phyloP scores from a whole-genome alignment of 2,797 vertebrate species.

The Kryptolebias ocellatus region DNA sequence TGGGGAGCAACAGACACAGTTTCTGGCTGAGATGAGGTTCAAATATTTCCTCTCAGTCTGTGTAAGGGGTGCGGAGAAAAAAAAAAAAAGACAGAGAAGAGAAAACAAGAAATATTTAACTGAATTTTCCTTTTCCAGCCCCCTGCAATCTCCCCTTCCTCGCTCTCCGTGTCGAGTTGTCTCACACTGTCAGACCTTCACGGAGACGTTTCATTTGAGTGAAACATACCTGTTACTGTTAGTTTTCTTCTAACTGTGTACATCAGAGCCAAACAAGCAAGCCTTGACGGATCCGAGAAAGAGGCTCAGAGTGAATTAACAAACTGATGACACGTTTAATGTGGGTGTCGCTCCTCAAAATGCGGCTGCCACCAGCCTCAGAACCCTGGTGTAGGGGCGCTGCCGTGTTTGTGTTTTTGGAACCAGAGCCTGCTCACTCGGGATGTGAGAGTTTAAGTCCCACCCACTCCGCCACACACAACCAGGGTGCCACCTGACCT shows the following conservation, averaged over 20 bases:
- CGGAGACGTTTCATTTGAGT: constrained; percentile 52
- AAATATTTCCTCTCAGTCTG: constrained; percentile 65
- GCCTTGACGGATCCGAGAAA: constrained; percentile 8
- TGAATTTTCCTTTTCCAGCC: constrained; percentile 11
- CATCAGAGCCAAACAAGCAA: constrained; percentile 25
- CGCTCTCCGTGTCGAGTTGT: constrained; percentile 38
- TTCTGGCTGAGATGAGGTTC: constrained; percentile 58
- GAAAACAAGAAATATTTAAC: constrained; percentile 69
- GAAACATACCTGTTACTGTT: constrained; percentile 25
- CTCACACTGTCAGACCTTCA: constrained; percentile 52
- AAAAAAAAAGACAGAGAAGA: constrained; percentile 9
- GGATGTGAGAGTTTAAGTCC: too few relatives aligned
- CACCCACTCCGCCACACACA: too few relatives aligned
- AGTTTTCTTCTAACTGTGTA: constrained; percentile 14
- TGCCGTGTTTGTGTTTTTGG: too few relatives aligned
- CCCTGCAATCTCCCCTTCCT: constrained; percentile 21
- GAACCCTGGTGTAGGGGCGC: too few relatives aligned
- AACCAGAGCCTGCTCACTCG: too few relatives aligned
- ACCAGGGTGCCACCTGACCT: too few relatives aligned
- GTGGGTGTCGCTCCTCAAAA: constrained; percentile 1
- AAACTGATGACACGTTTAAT: constrained; percentile 23
- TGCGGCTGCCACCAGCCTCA: too few relatives aligned
- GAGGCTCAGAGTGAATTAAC: constrained; percentile 12
- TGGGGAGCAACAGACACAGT: constrained; percentile 58
- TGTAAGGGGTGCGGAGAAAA: constrained; percentile 35